Base-by-base conservation (phyloP, 2,113 vertebrate genomes). In the Numida meleagris region DNA sequence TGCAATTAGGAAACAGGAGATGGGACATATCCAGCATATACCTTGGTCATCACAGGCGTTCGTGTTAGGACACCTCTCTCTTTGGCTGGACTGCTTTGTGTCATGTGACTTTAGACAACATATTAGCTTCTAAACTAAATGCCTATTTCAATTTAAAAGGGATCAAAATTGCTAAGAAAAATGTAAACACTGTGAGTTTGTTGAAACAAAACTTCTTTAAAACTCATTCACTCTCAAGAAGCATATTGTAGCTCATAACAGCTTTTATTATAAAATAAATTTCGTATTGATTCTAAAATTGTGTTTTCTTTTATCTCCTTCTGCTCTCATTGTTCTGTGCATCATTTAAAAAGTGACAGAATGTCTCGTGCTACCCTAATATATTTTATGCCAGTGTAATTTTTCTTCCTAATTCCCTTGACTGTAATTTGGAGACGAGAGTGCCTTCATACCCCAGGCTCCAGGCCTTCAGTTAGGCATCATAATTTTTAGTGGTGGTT, bases 401-500 rank as follows among this genome's bases (percentile, higher is more conserved):
- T 90, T 88, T 14, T 74, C 51, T 71, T 92, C 10, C 9, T 79
- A 79, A 48, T 75, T 75, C 85, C 74, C 36, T 31, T 86, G 21
- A 25, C 13, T 12, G 5, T 10, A 73, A 17, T 50, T 77, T 83
- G 55, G 38, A 83, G 53, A 12, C 18, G 45, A 3, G 21, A 70
- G 31, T 58, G 24, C 18, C 86, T 57, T 57, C 53, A 57, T 29
- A 57, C 16, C 53, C 31, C 85, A 78, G 80, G 67, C 71, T 31
- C 59, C 4, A 10, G 40, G 88, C 53, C 76, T 78, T 82, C 57
- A 62, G 48, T 76, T 82, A 82, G 59, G 68, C 85, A 79, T 4
- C 6, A 57, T 74, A 81, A 71, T 62, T 95, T 93, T 96, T 89
- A 94, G 53, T 45, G 58, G 53, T 73, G 66, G 57, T 96, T 92